Evolutionary conservation across 92 coral and sea anemone species (phyloP).

Genomic region (Diadumene lineata): DNA sequence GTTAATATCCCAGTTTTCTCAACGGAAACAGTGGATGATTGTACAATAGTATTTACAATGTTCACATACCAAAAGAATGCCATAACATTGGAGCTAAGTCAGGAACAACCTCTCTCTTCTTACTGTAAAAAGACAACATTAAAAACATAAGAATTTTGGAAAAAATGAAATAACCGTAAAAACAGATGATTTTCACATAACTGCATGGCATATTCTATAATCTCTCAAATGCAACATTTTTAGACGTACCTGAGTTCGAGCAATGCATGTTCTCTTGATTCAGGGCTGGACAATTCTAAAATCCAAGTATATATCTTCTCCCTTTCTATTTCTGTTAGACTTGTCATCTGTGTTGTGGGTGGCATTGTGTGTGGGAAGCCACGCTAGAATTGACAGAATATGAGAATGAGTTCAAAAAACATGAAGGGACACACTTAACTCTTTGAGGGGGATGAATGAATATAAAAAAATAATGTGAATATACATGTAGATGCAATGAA

Average conservation of each 20-base stretch:
- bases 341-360: slow-evolving; percentile 81
- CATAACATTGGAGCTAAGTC: slow-evolving; percentile 99
- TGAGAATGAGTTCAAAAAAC: not conserved
- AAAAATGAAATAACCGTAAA: too few species aligned
- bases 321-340: slow-evolving; percentile 89
- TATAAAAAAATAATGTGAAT: too few species aligned
- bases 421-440: not conserved
- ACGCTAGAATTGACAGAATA: slow-evolving; percentile 45
- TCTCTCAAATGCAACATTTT: too few species aligned
- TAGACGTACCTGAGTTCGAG: slow-evolving; percentile 98
- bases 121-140: too few species aligned
- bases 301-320: slow-evolving; percentile 97
- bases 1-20: too few species aligned
- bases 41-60: too few species aligned
- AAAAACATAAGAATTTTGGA: too few species aligned
- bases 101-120: slow-evolving; percentile 97
- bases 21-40: too few species aligned
- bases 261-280: slow-evolving; percentile 97
- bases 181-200: too few species aligned
- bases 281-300: slow-evolving; percentile 90
- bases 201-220: too few species aligned
- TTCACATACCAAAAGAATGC: slow-evolving; percentile 96
- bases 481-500: too few species aligned
- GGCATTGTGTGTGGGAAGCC: slow-evolving; percentile 82
- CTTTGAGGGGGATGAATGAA: not conserved